phyloP scores from a whole-genome alignment of 1,140 invertebrate species.

The Pristionchus pacificus region DNA sequence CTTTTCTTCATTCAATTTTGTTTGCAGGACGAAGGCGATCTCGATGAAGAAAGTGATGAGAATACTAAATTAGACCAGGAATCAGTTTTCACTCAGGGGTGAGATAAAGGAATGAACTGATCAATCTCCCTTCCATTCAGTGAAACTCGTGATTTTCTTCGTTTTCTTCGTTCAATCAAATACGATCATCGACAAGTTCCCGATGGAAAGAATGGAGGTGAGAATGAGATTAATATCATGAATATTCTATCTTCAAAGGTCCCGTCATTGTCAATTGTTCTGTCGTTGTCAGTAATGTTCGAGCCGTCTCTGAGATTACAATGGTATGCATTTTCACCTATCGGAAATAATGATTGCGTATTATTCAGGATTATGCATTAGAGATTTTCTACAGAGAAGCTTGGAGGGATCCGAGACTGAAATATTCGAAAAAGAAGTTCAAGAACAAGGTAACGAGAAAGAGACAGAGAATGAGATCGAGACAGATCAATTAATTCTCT shows the following conservation, averaged over 20 bases:
- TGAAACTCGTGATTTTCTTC: constrained; percentile 55
- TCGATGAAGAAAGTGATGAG: too few species aligned
- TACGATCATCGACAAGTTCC: constrained; percentile 56
- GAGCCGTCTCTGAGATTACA: constrained; percentile 55
- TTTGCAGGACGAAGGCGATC: too few species aligned
- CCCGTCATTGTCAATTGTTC: constrained; percentile 48
- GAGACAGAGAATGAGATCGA: background rate
- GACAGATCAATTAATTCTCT: constrained; percentile 8
- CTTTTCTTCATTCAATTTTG: too few species aligned
- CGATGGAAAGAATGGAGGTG: constrained; percentile 42
- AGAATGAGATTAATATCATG: background rate
- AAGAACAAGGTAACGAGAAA: constrained; percentile 41
- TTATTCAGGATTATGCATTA: constrained; percentile 48
- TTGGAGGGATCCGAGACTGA: constrained; percentile 46
- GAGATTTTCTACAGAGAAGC: constrained; percentile 55
- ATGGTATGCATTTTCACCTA: constrained; percentile 39
- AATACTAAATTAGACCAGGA: constrained; percentile 30
- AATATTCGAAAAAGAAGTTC: constrained; percentile 47
- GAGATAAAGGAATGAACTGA: background rate
- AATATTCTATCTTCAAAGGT: constrained; percentile 1
- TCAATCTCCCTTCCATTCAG: constrained; percentile 50
- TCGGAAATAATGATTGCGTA: background rate
- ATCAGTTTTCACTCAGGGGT: constrained; percentile 23
- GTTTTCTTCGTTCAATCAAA: constrained; percentile 50
- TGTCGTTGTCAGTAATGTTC: constrained; percentile 52